Evolutionary conservation across 1,140 invertebrate species (phyloP), one percentile per base, ranked within the genome.

Genomic region (Armadillidium nasatum): DNA sequence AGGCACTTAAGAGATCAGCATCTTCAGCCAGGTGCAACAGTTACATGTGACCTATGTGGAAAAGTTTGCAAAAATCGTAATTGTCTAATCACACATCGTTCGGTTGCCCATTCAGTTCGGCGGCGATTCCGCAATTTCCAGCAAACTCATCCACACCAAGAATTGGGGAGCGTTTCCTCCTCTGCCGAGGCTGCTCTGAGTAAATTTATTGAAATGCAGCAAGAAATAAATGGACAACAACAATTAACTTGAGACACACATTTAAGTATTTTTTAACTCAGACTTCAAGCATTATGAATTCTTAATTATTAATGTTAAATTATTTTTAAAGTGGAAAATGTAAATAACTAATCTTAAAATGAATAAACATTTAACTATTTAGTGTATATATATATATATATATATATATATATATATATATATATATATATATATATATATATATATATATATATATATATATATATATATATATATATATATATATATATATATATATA

Each of bases 1-100:
- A 72, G 80, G 13, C 80, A 81, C 73, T 75, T 78, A 19, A 72
- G 80, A 15, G 80, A 81, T 73, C 80, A 81, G 46, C 80, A 81
- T 73, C 70, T 81, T 15, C 77, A 81, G 76, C 80, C 80, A 13
- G 77, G 78, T 69, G 78, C 77, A 60, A 81, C 80, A 88, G 89
- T 89, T 80, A 87, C 88, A 81, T 91, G 90, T 85, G 87, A 88
- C 84, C 87, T 90, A 80, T 91, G 90, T 85, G 89, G 89, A 81
- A 91, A 90, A 85, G 89, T 89, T 77, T 90, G 89, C 86, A 91
- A 91, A 86, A 91, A 90, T 81, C 90, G 90, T 84, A 90, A 91
- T 84, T 91, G 91, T 83, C 87, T 91, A 83, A 90, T 90, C 85
- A 91, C 90, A 85, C 90, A 91, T 84, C 89, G 90, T 84, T 88